phyloP scores from a whole-genome alignment of 1,140 invertebrate species.

The Teleopsis dalmanni region DNA sequence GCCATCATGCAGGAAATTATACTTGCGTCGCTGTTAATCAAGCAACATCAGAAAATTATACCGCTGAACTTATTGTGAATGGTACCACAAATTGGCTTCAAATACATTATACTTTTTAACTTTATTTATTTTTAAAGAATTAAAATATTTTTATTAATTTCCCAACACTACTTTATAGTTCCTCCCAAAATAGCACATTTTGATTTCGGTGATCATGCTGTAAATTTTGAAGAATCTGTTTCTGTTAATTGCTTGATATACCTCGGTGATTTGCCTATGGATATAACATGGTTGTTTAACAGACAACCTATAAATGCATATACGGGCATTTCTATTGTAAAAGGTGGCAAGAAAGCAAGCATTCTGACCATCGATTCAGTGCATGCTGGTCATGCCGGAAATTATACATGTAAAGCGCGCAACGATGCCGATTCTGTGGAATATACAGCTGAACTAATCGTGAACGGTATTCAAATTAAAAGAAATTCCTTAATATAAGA shows the following conservation, averaged over 20 bases:
- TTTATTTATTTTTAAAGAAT: slow-evolving; percentile 1
- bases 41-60: slow-evolving; percentile 60
- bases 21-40: slow-evolving; percentile 65
- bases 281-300: slow-evolving; percentile 70
- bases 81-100: slow-evolving; percentile 51
- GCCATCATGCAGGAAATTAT: slow-evolving; percentile 66
- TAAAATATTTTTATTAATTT: background rate
- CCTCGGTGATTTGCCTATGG: slow-evolving; percentile 74
- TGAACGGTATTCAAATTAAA: slow-evolving; percentile 54
- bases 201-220: slow-evolving; percentile 55
- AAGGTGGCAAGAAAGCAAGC: slow-evolving; percentile 50
- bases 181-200: slow-evolving; percentile 66
- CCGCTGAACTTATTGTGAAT: slow-evolving; percentile 60
- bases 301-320: slow-evolving; percentile 43
- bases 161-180: slow-evolving; percentile 46
- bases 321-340: slow-evolving; percentile 37
- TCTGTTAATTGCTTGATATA: slow-evolving; percentile 71
- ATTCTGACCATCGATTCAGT: slow-evolving; percentile 68
- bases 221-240: slow-evolving; percentile 62
- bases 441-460: slow-evolving; percentile 58
- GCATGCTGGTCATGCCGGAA: slow-evolving; percentile 59
- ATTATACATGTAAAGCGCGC: slow-evolving; percentile 62
- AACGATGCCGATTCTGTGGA: slow-evolving; percentile 67
- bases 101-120: slow-evolving; percentile 2
- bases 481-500: background rate